Conservation (phyloP, 2,888 invertebrate species). For the Liodrosophila aerea region DNA sequence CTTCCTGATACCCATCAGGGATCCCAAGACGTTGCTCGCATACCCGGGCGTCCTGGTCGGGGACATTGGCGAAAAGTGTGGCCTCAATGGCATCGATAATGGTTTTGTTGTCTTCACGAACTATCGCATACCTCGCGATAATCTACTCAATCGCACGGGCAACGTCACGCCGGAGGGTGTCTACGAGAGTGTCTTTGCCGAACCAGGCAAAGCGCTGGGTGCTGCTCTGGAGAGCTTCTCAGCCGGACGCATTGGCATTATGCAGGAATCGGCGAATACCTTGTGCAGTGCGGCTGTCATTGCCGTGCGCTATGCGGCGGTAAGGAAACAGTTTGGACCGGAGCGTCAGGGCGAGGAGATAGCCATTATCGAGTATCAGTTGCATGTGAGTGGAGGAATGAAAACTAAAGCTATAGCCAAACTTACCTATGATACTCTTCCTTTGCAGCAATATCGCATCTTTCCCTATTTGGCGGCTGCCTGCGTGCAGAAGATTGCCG, state of each 20-base stretch:
- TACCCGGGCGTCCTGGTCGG: constrained; percentile 94
- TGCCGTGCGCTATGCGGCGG: constrained; percentile 90
- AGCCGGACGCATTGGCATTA: constrained; percentile 90
- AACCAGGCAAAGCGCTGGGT: constrained; percentile 92
- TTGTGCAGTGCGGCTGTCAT: constrained; percentile 87
- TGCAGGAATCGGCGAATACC: constrained; percentile 83
- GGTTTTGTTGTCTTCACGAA: constrained; percentile 95
- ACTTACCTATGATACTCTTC: not conserved
- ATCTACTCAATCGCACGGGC: constrained; percentile 92
- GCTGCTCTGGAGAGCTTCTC: constrained; percentile 94
- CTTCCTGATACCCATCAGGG: constrained; percentile 93
- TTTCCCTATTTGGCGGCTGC: constrained; percentile 88
- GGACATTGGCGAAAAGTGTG: constrained; percentile 96
- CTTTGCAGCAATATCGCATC: constrained; percentile 87
- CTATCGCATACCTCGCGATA: constrained; percentile 92
- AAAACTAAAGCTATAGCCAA: too few species aligned
- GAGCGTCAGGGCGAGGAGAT: constrained; percentile 85
- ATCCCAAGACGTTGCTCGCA: constrained; percentile 89
- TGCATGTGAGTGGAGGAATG: constrained; percentile 84
- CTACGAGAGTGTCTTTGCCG: constrained; percentile 95
- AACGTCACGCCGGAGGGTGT: constrained; percentile 94
- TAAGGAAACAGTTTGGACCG: constrained; percentile 90
- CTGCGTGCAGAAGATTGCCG: constrained; percentile 86
- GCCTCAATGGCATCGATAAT: constrained; percentile 95
- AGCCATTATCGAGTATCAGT: constrained; percentile 91